phyloP scores from a whole-genome alignment of 2,888 invertebrate genomes.

The Pollenia amentaria region DNA sequence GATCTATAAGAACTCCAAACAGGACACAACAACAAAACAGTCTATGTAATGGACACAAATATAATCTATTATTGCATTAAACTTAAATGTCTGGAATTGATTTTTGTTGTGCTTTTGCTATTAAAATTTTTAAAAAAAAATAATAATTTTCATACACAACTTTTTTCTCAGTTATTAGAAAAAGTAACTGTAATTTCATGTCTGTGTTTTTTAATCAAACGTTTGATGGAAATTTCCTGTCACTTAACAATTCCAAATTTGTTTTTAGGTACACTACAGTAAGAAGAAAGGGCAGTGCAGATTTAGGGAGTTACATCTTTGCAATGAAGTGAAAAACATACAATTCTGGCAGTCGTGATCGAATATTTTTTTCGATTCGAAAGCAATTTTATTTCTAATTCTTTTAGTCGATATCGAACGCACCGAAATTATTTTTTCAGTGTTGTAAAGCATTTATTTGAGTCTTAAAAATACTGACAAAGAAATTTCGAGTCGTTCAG shows the following conservation, averaged over 20 bases:
- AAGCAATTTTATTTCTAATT: too few relatives aligned
- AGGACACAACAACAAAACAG: neutral
- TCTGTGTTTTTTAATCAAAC: neutral
- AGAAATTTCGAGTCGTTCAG: too few relatives aligned
- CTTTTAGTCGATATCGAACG: too few relatives aligned
- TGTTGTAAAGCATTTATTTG: too few relatives aligned
- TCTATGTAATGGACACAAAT: slow-evolving; percentile 3
- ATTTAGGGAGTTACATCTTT: too few relatives aligned
- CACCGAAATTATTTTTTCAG: too few relatives aligned
- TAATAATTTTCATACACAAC: neutral
- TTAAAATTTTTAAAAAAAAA: neutral
- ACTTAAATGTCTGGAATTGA: slow-evolving; percentile 49
- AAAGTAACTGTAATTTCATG: neutral
- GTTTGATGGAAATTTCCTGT: neutral
- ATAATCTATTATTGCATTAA: slow-evolving; percentile 43
- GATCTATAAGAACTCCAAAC: neutral
- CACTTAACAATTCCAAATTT: neutral
- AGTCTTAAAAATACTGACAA: too few relatives aligned
- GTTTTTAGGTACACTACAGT: neutral
- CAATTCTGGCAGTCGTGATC: too few relatives aligned
- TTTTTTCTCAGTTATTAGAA: too few relatives aligned
- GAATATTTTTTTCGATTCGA: too few relatives aligned
- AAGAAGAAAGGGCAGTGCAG: too few relatives aligned
- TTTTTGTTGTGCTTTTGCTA: slow-evolving; percentile 3
- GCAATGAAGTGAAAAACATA: too few relatives aligned